Evolutionary conservation across 2,888 invertebrate genomes (phyloP), one percentile per base, ranked within the genome.

Genomic region (Alloplasta piceator): DNA sequence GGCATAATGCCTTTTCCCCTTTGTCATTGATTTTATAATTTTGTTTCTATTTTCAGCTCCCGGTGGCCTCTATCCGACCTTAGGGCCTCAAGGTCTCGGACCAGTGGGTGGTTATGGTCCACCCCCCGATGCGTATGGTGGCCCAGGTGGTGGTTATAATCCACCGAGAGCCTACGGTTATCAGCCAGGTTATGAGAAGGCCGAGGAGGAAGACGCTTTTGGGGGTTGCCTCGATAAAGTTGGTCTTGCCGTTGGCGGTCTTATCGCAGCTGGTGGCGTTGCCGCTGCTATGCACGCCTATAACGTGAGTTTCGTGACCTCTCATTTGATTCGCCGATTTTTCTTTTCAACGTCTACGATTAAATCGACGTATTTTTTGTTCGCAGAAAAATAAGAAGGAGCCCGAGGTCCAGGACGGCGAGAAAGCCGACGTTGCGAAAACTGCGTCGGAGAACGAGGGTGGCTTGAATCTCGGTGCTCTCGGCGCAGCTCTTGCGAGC

Each of bases 181-280:
- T 79, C 88, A 88, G 46, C 88, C 89, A 50, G 88, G 85, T 12
- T 68, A 86, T 16, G 85, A 89, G 56, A 87, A 90, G 64, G 55
- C 89, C 50, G 89, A 91, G 75, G 90, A 90, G 72, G 87, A 88
- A 68, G 86, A 87, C 12, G 82, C 83, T 26, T 90, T 90, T 52
- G 86, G 89, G 50, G 87, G 88, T n/a, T 89, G 88, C 48, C 75
- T 91, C 60, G 90, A 91, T 72, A 92, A 92, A 89, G 89, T 91
- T 77, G 92, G 91, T 7, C 73, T 92, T 48, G 91, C 91, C 10
- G 78, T 92, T 52, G 91, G 92, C 36, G 92, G 91, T 73, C 85
- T 91, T 16, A 89, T 90, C 61, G 92, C 91, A 10, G 92, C 90
- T 41, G 92, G 92, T 74, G 92, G 92, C 26, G 90, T 91, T 43